Conservation (phyloP, 1,140 invertebrate genomes). For the Acarapis woodi region DNA sequence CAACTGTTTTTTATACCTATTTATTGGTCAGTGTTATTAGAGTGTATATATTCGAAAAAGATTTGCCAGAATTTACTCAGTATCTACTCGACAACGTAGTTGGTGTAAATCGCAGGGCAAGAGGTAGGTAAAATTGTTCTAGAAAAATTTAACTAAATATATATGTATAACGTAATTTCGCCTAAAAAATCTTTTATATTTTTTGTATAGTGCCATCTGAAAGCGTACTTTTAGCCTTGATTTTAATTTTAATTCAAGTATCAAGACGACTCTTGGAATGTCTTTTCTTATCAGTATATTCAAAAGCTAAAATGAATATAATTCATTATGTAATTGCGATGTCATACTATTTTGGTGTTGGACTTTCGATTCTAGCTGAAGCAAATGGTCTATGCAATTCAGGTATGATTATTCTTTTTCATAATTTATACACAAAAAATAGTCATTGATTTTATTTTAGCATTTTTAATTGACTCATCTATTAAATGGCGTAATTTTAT, state of each 20-base stretch:
- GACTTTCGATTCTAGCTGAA: constrained; percentile 33
- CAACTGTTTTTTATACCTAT: constrained; percentile 9
- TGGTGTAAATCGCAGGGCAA: neutral
- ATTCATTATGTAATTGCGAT: constrained; percentile 39
- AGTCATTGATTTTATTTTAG: too few species aligned
- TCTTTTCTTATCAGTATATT: constrained; percentile 38
- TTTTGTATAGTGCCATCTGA: constrained; percentile 20
- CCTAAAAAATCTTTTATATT: neutral
- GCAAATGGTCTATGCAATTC: constrained; percentile 29
- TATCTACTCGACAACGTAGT: constrained; percentile 7
- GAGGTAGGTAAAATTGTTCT: constrained; percentile 8
- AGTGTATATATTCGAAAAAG: constrained; percentile 6
- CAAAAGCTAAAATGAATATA: constrained; percentile 42
- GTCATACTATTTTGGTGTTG: constrained; percentile 37
- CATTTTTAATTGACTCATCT: too few species aligned
- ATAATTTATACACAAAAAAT: too few species aligned
- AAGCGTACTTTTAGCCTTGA: constrained; percentile 24
- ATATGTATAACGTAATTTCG: neutral
- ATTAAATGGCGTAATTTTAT: too few species aligned
- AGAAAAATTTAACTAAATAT: neutral
- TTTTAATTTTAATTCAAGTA: constrained; percentile 33
- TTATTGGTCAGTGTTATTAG: constrained; percentile 3
- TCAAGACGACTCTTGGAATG: constrained; percentile 39
- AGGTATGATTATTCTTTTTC: constrained; percentile 7
- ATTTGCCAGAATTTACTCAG: constrained; percentile 4